Conservation (phyloP, 2,888 invertebrate species). For the Therioaphis trifolii region DNA sequence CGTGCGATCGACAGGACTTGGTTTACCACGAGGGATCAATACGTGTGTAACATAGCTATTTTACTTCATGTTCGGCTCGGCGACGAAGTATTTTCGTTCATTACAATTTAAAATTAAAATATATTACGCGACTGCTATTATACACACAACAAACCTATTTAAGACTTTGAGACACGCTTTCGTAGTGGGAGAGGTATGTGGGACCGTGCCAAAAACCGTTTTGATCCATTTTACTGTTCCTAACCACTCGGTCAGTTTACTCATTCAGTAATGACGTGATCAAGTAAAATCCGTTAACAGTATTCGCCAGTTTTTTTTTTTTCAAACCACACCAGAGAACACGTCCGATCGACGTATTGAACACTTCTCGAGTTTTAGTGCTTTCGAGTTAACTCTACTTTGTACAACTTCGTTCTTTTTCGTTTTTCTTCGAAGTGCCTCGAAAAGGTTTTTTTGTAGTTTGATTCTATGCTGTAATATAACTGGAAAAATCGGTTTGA, state of each 20-base stretch:
- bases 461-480: background rate
- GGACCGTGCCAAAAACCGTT: slow-evolving; percentile 35
- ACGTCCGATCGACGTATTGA: background rate
- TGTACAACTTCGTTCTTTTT: background rate
- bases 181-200: slow-evolving; percentile 40
- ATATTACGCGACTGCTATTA: background rate
- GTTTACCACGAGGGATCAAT: too few relatives aligned
- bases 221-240: slow-evolving; percentile 50
- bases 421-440: background rate
- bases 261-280: slow-evolving; percentile 52
- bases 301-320: slow-evolving; percentile 22
- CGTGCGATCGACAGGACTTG: too few relatives aligned
- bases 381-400: background rate
- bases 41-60: too few relatives aligned
- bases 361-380: slow-evolving; percentile 27
- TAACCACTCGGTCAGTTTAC: slow-evolving; percentile 43
- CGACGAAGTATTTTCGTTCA: slow-evolving; percentile 11
- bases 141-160: slow-evolving; percentile 44
- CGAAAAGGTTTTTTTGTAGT: slow-evolving; percentile 6
- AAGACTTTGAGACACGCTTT: slow-evolving; percentile 3
- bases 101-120: slow-evolving; percentile 23
- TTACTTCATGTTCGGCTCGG: too few relatives aligned
- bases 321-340: background rate
- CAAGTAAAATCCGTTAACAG: slow-evolving; percentile 44
- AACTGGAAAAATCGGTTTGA: background rate